phyloP scores from a whole-genome alignment of 1,140 invertebrate genomes.

The Argopecten irradians region DNA sequence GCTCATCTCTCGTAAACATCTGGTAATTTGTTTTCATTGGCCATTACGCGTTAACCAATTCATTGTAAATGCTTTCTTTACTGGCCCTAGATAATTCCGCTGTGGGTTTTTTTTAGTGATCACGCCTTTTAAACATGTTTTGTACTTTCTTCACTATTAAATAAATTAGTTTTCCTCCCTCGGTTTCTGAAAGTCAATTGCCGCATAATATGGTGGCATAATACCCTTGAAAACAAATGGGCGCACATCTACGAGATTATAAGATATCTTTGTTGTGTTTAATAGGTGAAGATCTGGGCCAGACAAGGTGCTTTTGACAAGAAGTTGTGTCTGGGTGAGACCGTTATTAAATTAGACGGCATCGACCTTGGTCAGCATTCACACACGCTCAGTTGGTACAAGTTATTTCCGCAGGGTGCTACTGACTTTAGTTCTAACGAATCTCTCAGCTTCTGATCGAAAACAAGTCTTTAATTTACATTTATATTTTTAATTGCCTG shows the following conservation, averaged over 20 bases:
- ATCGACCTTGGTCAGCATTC: constrained; percentile 87
- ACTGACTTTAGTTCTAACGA: constrained; percentile 67
- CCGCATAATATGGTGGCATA: background rate
- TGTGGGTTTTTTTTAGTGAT: too few relatives aligned
- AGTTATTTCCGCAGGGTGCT: constrained; percentile 82
- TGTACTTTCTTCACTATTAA: too few relatives aligned
- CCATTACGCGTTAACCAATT: too few relatives aligned
- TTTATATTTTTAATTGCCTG: background rate
- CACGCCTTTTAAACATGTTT: too few relatives aligned
- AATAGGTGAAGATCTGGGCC: constrained; percentile 89
- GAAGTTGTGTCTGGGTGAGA: constrained; percentile 90
- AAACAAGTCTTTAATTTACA: background rate
- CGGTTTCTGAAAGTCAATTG: background rate
- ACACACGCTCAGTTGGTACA: constrained; percentile 87
- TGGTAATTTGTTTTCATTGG: too few relatives aligned
- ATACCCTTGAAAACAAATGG: background rate
- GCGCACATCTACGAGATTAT: background rate
- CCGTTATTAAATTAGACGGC: constrained; percentile 88
- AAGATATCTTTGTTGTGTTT: constrained; percentile 17
- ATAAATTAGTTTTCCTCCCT: background rate
- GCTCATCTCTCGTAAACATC: too few relatives aligned
- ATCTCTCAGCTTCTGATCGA: constrained; percentile 61
- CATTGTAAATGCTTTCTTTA: too few relatives aligned
- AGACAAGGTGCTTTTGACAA: constrained; percentile 87
- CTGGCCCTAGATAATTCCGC: too few relatives aligned